Conservation (phyloP, 2,797 vertebrate species). For the Ammospiza maritima region DNA sequence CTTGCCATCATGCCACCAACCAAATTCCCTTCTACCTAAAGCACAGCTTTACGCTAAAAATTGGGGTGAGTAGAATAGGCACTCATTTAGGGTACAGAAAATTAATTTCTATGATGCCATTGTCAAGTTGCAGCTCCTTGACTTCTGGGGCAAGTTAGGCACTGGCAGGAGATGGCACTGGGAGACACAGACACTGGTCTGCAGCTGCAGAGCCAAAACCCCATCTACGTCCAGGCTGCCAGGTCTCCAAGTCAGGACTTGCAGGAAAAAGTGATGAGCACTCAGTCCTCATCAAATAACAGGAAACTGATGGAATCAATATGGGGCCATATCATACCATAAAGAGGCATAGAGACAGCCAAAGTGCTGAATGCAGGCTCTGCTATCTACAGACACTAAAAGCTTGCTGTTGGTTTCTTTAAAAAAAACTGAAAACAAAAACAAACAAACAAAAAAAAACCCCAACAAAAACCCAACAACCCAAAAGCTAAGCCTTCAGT, state of each 20-base stretch:
- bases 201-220: not conserved
- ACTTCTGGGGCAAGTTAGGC: not conserved
- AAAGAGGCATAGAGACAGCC: not conserved
- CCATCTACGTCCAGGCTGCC: not conserved
- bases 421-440: not conserved
- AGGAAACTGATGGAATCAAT: not conserved
- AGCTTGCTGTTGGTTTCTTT: not conserved
- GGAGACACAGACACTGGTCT: not conserved
- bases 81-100: not conserved
- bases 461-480: not conserved
- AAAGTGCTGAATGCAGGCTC: not conserved
- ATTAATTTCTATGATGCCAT: not conserved
- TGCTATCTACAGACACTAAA: not conserved
- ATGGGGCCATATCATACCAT: not conserved
- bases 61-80: not conserved
- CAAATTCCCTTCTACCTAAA: not conserved
- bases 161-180: not conserved
- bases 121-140: not conserved
- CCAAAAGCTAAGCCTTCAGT: not conserved
- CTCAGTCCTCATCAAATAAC: not conserved
- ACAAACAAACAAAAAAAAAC: not conserved
- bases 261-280: not conserved
- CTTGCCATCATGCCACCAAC: not conserved
- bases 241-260: not conserved
- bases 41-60: not conserved